Percentiles rank a stretch among this genome's conserved stretches.
phyloP scores from a whole-genome alignment of 2,113 vertebrate genomes.

The Variabilichromis moorii region DNA sequence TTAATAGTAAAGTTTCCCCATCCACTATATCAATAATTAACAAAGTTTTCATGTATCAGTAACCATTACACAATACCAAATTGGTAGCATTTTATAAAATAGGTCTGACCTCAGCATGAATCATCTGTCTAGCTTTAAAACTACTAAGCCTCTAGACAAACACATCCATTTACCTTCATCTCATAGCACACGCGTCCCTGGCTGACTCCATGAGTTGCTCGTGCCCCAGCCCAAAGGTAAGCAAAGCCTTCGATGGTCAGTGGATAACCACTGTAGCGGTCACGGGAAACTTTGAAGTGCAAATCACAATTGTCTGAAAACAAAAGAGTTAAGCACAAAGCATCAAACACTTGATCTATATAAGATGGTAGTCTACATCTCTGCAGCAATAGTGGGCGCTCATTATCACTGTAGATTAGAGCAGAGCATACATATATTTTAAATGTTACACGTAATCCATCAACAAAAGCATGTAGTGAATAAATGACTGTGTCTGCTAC shows the following conservation, averaged over 20 bases:
- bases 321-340: neutral
- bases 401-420: neutral
- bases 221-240: constrained; percentile 85
- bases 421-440: neutral
- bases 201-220: constrained; percentile 80
- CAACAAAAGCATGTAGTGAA: neutral
- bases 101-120: neutral
- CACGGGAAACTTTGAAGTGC: constrained; percentile 87
- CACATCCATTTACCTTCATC: constrained; percentile 75
- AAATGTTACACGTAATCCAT: neutral
- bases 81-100: neutral
- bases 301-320: constrained; percentile 84
- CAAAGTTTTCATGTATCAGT: neutral
- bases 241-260: constrained; percentile 89
- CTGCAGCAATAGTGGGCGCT: fast-evolving
- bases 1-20: neutral
- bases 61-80: neutral
- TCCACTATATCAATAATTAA: neutral
- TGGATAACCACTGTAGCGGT: constrained; percentile 84
- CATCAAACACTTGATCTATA: neutral
- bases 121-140: neutral
- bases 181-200: constrained; percentile 82
- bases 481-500: neutral
- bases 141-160: neutral
- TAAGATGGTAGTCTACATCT: neutral